A percentile compares a stretch with the other conserved stretches of the same genome.
phyloP scores from a whole-genome alignment of 2,888 invertebrate species.

The Cerceris rybyensis region DNA sequence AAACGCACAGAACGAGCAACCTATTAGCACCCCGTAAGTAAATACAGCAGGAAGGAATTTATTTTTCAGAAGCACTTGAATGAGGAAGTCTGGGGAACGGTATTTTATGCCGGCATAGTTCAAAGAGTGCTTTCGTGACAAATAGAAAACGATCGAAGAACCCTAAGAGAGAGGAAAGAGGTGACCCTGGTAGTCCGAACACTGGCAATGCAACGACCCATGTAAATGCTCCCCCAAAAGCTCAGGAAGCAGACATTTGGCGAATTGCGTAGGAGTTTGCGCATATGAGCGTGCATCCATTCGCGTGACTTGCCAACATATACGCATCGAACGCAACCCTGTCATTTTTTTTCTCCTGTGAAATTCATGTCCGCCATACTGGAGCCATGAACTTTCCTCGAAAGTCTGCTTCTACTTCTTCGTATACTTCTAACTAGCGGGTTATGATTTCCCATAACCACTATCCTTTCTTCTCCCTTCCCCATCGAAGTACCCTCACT shows the following conservation, averaged over 20 bases:
- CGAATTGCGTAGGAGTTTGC: slow-evolving; percentile 61
- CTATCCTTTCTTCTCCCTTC: slow-evolving; percentile 58
- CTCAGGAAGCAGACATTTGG: slow-evolving; percentile 43
- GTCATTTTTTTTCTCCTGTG: slow-evolving; percentile 66
- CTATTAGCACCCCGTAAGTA: too few relatives aligned
- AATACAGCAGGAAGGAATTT: neutral
- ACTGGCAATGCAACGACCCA: slow-evolving; percentile 14
- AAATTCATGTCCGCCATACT: slow-evolving; percentile 59
- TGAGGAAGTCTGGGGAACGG: neutral
- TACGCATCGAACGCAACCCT: slow-evolving; percentile 67
- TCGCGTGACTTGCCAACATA: slow-evolving; percentile 66
- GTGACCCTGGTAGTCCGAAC: neutral
- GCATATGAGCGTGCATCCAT: slow-evolving; percentile 19
- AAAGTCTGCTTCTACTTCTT: neutral
- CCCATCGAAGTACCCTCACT: slow-evolving; percentile 43
- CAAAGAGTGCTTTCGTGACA: slow-evolving; percentile 53
- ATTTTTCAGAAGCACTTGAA: neutral
- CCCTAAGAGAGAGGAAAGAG: neutral
- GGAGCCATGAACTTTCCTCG: neutral
- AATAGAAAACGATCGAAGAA: slow-evolving; percentile 16
- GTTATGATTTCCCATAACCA: slow-evolving; percentile 57
- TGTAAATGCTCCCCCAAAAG: slow-evolving; percentile 34
- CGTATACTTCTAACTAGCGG: slow-evolving; percentile 12
- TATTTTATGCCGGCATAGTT: slow-evolving; percentile 39
- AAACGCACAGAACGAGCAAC: too few relatives aligned